A percentile compares a stretch with the other conserved stretches of the same genome.
phyloP scores from a whole-genome alignment of 2,888 invertebrate genomes.

The Drosophila recens region DNA sequence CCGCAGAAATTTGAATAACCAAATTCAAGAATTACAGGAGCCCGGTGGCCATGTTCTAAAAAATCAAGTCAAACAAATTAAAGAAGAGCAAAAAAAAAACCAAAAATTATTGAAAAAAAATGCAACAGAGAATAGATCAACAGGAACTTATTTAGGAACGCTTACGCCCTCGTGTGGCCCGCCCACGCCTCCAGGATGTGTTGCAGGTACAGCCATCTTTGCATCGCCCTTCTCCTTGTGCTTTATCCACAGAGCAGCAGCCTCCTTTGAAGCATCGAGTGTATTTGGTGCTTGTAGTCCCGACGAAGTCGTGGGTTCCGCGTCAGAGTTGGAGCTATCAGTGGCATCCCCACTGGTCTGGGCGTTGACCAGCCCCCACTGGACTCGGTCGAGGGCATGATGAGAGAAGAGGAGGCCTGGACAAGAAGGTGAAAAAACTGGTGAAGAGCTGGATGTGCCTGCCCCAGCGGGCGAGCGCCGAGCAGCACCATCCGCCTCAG shows the following conservation, averaged over 20 bases:
- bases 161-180: constrained; percentile 76
- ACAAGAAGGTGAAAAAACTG: not conserved
- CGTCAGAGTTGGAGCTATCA: constrained; percentile 92
- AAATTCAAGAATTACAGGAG: too few relatives aligned
- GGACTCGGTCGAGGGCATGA: too few relatives aligned
- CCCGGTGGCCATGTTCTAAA: too few relatives aligned
- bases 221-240: constrained; percentile 61
- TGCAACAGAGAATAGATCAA: too few relatives aligned
- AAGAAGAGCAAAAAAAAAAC: too few relatives aligned
- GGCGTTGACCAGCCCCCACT: too few relatives aligned
- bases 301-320: constrained; percentile 84
- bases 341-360: constrained; percentile 97
- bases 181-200: constrained; percentile 19
- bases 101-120: too few relatives aligned
- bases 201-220: constrained; percentile 11
- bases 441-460: constrained; percentile 2
- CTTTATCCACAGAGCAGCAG: constrained; percentile 47
- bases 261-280: constrained; percentile 27
- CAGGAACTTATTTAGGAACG: constrained; percentile 45
- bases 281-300: constrained; percentile 14
- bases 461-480: constrained; percentile 3
- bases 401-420: too few relatives aligned
- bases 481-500: too few relatives aligned
- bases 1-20: too few relatives aligned
- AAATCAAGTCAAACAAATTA: too few relatives aligned